Evolutionary conservation across 1,140 invertebrate species (phyloP), one percentile per base, ranked within the genome.

Genomic region (Lethocerus indicus): DNA sequence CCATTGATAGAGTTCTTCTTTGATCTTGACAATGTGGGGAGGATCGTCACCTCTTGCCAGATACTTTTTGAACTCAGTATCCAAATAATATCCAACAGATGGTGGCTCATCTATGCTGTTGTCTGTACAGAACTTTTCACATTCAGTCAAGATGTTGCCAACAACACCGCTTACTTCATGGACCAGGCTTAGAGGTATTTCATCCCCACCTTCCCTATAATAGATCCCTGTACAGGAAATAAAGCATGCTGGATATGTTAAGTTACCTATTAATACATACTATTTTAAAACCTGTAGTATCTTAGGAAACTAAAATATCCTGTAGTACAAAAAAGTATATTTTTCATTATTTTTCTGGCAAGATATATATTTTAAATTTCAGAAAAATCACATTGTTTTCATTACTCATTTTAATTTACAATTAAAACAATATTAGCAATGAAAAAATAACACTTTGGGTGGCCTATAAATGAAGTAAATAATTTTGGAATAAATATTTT

Each of bases 1-100:
- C 78, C 78, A 81, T 58, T 79, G 67, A 52, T 72, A 74, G 25
- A 81, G 55, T 52, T 75, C 68, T 44, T 60, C 51, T 49, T 69
- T 67, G 16, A 68, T 59, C 20, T 54, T 49, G 51, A 50, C 58
- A 35, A 62, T 36, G 50, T 63, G 27, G 27, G 51, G 13, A 29
- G 50, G 29, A 57, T 68, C 62, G 54, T 47, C 39, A 51, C 58
- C 59, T 13, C 57, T 37, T 1, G 57, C 44, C 7, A 77, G 48
- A 56, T 72, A 70, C 24, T 67, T 57, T 2, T 62, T 47, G 61
- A 77, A 74, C 18, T 63, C 59, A 29, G 54, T n/a, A 44, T 59
- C 52, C 55, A 67, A 63, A 61, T 56, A 74, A 2, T 60, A 59
- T 50, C 54, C 71, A 55, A 66, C 57, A 58, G 68, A 71, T 54